These are phyloP conservation scores for Melanotaenia boesemani DNA, from an alignment of 2,797 vertebrate species.

Conservation along the genomic window DNA sequence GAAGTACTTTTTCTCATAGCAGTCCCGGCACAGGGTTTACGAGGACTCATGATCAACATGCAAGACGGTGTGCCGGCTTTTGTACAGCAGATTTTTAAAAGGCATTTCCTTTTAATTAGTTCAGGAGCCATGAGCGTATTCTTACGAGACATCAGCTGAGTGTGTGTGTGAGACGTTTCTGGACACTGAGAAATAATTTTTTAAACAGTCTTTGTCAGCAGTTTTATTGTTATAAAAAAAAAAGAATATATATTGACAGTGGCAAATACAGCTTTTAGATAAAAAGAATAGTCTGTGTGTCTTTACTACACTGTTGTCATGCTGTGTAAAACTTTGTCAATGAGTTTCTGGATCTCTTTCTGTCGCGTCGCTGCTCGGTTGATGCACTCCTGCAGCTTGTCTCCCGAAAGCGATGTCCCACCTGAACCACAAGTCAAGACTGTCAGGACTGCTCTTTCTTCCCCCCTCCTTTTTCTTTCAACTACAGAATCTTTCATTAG, in stretches of 20 bases:
- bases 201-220: slow-evolving; percentile 91
- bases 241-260: slow-evolving; percentile 92
- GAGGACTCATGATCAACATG: slow-evolving; percentile 78
- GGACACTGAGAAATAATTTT: slow-evolving; percentile 87
- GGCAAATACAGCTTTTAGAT: slow-evolving; percentile 98
- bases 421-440: slow-evolving; percentile 48
- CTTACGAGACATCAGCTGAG: slow-evolving; percentile 75
- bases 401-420: slow-evolving; percentile 83
- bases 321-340: slow-evolving; percentile 89
- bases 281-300: slow-evolving; percentile 69
- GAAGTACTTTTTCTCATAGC: slow-evolving; percentile 67
- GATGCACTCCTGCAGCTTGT: slow-evolving; percentile 95
- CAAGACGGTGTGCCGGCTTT: slow-evolving; percentile 78
- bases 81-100: slow-evolving; percentile 81
- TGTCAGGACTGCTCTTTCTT: not conserved
- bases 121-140: slow-evolving; percentile 79
- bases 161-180: slow-evolving; percentile 80
- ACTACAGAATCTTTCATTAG: not conserved
- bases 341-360: slow-evolving; percentile 90
- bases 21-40: slow-evolving; percentile 70
- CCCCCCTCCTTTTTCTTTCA: not conserved
- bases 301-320: slow-evolving; percentile 76
- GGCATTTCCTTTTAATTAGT: slow-evolving; percentile 81
- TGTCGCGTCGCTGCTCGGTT: slow-evolving; percentile 88
- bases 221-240: slow-evolving; percentile 91